Percentiles rank a stretch among this genome's conserved stretches.
phyloP scores from a whole-genome alignment of 1,140 invertebrate species.

The Bursaphelenchus mucronatus region DNA sequence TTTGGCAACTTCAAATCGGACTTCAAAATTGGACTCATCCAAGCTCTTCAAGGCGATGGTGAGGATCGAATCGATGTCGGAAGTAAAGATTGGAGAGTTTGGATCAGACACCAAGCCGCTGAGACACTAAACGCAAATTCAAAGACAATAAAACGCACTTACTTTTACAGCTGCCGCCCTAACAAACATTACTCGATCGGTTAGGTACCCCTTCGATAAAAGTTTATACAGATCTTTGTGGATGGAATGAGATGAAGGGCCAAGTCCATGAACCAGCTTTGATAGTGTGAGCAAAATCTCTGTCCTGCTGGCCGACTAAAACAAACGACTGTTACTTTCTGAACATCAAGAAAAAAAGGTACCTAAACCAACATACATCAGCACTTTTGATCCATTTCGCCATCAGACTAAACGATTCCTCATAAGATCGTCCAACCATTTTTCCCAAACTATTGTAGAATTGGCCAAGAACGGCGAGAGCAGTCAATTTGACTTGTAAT shows the following conservation, averaged over 20 bases:
- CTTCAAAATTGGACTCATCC: conserved; percentile 90
- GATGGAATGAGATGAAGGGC: conserved; percentile 74
- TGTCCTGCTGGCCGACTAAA: conserved; percentile 79
- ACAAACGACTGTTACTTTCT: conserved; percentile 17
- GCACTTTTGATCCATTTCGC: conserved; percentile 85
- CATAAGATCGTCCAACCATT: conserved; percentile 96
- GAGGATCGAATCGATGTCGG: conserved; percentile 80
- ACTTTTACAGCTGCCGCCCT: conserved; percentile 78
- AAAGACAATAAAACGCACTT: conserved; percentile 25
- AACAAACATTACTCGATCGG: conserved; percentile 83
- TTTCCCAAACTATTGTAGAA: conserved; percentile 96
- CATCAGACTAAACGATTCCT: conserved; percentile 88
- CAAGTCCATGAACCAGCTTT: conserved; percentile 79
- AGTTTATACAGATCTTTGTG: conserved; percentile 83
- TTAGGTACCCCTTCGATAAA: conserved; percentile 74
- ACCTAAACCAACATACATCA: conserved; percentile 66
- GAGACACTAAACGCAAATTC: conserved; percentile 69
- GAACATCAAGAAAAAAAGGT: conserved; percentile 17
- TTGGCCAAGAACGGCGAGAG: conserved; percentile 87
- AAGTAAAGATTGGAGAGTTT: conserved; percentile 74
- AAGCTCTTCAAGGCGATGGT: conserved; percentile 83
- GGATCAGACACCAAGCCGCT: conserved; percentile 78
- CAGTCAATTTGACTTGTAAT: conserved; percentile 82
- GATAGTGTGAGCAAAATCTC: conserved; percentile 94
- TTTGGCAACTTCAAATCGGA: conserved; percentile 82